Evolutionary conservation across 2,888 invertebrate species (phyloP).

Genomic region (Labia minor): DNA sequence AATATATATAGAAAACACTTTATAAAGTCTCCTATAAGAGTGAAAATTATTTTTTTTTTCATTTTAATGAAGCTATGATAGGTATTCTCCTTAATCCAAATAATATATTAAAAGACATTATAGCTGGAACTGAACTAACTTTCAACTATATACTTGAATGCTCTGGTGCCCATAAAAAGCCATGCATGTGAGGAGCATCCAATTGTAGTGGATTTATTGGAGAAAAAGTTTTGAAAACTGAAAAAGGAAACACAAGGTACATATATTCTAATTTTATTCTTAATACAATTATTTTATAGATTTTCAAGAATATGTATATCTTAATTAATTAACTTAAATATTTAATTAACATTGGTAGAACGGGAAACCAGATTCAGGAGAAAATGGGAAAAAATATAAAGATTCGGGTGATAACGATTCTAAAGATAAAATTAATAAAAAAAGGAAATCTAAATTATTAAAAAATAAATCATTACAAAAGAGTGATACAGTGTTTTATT

Average conservation of each 20-base stretch:
- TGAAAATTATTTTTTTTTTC: no score
- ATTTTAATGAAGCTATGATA: no score
- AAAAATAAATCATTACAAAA: background rate
- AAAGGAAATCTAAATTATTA: background rate
- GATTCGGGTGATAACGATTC: background rate
- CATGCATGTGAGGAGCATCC: slow-evolving; percentile 74
- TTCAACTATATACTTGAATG: slow-evolving; percentile 90
- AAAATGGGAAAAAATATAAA: background rate
- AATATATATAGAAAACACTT: no score
- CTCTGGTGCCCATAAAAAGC: slow-evolving; percentile 67
- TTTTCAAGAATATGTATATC: no score
- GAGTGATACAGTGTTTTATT: slow-evolving; percentile 42
- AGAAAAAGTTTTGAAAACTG: slow-evolving; percentile 46
- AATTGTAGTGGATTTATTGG: slow-evolving; percentile 89
- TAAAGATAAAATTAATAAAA: slow-evolving; percentile 9
- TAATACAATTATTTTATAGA: no score
- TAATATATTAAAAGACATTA: slow-evolving; percentile 64
- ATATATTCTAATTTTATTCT: no score
- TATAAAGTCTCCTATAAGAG: no score
- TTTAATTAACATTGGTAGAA: no score
- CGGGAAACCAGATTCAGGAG: background rate
- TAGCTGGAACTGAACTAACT: slow-evolving; percentile 74
- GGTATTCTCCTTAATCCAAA: no score
- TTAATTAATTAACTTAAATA: background rate
- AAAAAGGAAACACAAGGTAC: background rate